Evolutionary conservation across 2,797 vertebrate genomes (phyloP).

Genomic region (Pelochelys cantorii): DNA sequence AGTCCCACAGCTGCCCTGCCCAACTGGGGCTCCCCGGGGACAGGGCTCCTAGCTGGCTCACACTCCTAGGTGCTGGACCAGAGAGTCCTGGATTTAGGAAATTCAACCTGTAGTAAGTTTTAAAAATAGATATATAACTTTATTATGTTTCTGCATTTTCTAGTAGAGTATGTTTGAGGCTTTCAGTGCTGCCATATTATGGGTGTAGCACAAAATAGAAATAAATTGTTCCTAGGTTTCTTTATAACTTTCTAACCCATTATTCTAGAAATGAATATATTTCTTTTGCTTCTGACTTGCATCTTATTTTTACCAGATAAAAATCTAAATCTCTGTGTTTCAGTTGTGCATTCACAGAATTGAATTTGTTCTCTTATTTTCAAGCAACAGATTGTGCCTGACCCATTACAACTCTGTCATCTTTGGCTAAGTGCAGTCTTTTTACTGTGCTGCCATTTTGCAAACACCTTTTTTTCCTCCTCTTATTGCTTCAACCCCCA

Average conservation of each 20-base stretch:
- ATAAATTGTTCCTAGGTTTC: neutral
- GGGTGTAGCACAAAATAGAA: neutral
- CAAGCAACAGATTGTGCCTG: constrained; percentile 6
- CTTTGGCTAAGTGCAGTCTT: neutral
- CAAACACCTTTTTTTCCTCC: constrained; percentile 7
- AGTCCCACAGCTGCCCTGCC: no score
- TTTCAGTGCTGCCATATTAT: neutral
- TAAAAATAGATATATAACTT: neutral
- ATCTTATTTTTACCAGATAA: constrained; percentile 30
- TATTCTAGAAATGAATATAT: neutral
- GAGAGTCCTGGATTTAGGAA: no score
- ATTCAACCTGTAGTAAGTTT: no score
- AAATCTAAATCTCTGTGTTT: neutral
- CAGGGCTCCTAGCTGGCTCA: no score
- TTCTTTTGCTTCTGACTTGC: neutral
- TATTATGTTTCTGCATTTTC: neutral
- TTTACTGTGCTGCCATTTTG: constrained; percentile 58
- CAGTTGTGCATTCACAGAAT: constrained; percentile 30
- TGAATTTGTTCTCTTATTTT: neutral
- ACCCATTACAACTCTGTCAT: neutral
- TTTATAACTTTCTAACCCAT: neutral
- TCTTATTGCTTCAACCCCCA: constrained; percentile 29
- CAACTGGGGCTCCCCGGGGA: no score
- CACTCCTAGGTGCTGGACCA: no score
- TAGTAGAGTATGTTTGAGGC: neutral